Evolutionary conservation across 2,113 vertebrate genomes (phyloP), one percentile per base, ranked within the genome.

Genomic region (Amphilophus citrinellus): DNA sequence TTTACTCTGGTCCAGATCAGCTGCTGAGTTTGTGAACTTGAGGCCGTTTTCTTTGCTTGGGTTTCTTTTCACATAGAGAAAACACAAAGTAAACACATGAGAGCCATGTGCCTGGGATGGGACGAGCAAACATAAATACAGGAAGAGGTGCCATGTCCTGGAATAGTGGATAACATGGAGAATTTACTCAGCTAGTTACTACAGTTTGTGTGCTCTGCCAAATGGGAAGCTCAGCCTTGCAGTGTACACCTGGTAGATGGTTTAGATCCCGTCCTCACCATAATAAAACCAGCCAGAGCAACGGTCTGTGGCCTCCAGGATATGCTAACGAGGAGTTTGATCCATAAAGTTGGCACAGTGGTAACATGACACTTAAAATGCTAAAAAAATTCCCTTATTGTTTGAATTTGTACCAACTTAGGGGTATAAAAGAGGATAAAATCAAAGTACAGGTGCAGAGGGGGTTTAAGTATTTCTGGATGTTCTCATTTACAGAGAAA

Each of bases 381-480:
- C n/a, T 27, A 68, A 68, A 68, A n/a, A 68, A 10, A 22, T 27
- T 15, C 63, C 14, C 10, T 44, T 17, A 17, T 68, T 42, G 9
- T 47, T 47, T 47, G 24, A 24, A 24, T 24, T 47, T 47, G 13
- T 47, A 47, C 44, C 13, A 2, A 14, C 4, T 47, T 8, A 68
- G 2, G 37, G 17, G 44, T 47, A 47, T 27, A 39, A 9, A 39
- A 39, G 37, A 39, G 37, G 39, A 66, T 44, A 24, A 44, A 39
- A 47, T 17, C 24, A n/a, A 68, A 47, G 17, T 47, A 68, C 27
- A 68, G 63, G 27, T 13, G 44, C 24, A 7, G 63, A 47, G 2
- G 39, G 27, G 63, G 44, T 66, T 17, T 66, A 44, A 44, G 63
- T 68, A 68, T 68, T 47, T 68, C 39, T 68, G 39, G 66, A 71